phyloP scores from a whole-genome alignment of 2,797 vertebrate genomes.

The Esox lucius region DNA sequence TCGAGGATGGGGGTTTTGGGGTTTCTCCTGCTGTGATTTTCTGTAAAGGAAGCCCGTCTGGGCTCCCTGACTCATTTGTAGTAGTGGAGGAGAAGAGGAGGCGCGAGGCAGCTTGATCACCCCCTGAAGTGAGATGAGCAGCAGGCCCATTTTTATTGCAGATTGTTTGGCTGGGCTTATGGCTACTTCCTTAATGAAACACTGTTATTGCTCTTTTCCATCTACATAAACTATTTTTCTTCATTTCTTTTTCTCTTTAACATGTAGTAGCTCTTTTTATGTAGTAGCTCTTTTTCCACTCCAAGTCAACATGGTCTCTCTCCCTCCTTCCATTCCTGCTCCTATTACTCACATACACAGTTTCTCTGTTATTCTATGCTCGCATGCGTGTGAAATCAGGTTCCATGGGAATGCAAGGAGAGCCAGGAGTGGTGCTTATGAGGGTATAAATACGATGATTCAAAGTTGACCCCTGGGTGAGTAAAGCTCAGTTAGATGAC shows the following conservation, averaged over 20 bases:
- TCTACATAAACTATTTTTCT: constrained; percentile 16
- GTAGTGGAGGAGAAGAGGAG: constrained; percentile 1
- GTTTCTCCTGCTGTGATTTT: not conserved
- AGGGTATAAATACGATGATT: constrained; percentile 10
- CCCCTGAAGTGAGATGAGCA: constrained; percentile 4
- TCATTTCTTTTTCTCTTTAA: not conserved
- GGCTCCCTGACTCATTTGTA: constrained; percentile 9
- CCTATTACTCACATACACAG: not conserved
- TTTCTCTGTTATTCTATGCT: not conserved
- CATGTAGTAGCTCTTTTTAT: not conserved
- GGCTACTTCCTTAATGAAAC: constrained; percentile 36
- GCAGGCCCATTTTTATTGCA: constrained; percentile 29
- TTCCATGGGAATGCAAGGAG: not conserved
- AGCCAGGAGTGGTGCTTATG: constrained; percentile 11
- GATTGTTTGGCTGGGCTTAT: constrained; percentile 37
- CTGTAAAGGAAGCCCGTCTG: not conserved
- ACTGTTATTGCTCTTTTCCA: constrained; percentile 22
- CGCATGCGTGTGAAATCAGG: constrained; percentile 4
- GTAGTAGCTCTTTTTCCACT: not conserved
- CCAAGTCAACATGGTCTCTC: not conserved
- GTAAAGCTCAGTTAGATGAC: not conserved
- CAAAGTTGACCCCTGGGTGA: not conserved
- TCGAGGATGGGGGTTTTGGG: not conserved
- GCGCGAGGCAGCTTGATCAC: constrained; percentile 1
- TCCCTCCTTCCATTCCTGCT: not conserved